Base-by-base conservation (phyloP, 1,140 invertebrate genomes). In the Chironomus tepperi region DNA sequence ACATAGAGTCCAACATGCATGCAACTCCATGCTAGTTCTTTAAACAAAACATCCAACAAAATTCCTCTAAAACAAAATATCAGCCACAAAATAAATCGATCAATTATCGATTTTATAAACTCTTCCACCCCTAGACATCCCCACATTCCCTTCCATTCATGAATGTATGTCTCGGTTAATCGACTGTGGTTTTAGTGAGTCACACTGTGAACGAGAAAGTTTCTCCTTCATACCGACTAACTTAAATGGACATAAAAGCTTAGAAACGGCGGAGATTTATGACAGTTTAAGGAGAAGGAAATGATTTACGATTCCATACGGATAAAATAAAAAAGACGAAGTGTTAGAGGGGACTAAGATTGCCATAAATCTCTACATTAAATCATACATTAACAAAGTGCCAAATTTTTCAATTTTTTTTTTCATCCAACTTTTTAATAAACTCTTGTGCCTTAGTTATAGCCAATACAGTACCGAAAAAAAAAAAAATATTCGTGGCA, bases 371-470 rank as follows among this genome's bases (percentile, higher is more conserved):
- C 19, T 18, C 19, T 2, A 18, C 16, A 18, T 70, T 19, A 70
- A 70, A 70, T 21, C 65, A 70, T 70, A 70, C 65, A 70, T 57
- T 57, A 57, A 57, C 47, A 57, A 70, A 70, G 65, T 70, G 65
- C 65, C 65, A 70, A 70, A 70, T 70, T 70, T 70, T 70, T 70
- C 65, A 70, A 70, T 70, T 70, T 19, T 67, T 19, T 70, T 70
- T 18, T 70, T 5, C 18, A 19, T 70, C n/a, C 6, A 70, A 70
- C 65, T 70, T 70, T 70, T 70, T 70, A 70, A 70, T 70, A 70
- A 70, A 70, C 65, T 21, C 19, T 34, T 34, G 24, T 34, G 24
- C 24, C 24, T 34, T 34, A 34, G 24, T 34, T 34, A 34, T n/a
- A n/a, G n/a, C 24, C 24, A 34, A 34, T 34, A 34, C 5, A 34